A percentile compares a stretch with the other conserved stretches of the same genome.
These are phyloP conservation scores for Coptodon bakossiorum DNA, from an alignment of 2,113 vertebrate genomes.

Conservation along the genomic window DNA sequence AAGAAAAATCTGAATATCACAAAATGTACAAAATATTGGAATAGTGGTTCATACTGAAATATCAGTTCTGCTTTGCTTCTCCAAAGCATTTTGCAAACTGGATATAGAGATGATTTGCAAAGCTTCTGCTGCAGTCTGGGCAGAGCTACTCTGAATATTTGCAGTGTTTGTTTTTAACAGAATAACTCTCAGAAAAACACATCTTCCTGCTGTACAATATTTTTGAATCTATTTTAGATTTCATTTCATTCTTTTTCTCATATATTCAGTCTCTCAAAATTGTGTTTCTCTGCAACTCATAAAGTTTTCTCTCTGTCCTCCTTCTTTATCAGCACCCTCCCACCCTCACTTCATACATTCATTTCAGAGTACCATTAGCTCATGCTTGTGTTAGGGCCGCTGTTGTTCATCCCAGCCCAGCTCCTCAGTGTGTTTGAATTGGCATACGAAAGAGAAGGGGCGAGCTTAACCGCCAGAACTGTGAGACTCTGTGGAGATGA, in stretches of 20 bases:
- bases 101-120: background rate
- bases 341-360: background rate
- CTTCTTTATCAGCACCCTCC: background rate
- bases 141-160: background rate
- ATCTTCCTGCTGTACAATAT: slow-evolving; percentile 6
- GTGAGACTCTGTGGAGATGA: slow-evolving; percentile 82
- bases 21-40: background rate
- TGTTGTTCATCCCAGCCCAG: slow-evolving; percentile 73
- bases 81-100: background rate
- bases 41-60: background rate
- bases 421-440: slow-evolving; percentile 81
- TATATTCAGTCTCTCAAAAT: background rate
- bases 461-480: slow-evolving; percentile 79
- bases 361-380: slow-evolving; percentile 75
- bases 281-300: background rate
- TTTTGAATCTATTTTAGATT: slow-evolving; percentile 9
- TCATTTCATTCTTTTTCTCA: background rate
- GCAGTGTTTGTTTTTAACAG: background rate
- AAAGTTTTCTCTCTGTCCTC: background rate
- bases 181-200: background rate
- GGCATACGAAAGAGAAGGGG: slow-evolving; percentile 63
- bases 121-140: background rate
- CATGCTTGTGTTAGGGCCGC: slow-evolving; percentile 74
- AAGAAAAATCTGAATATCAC: background rate
- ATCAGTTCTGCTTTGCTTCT: background rate